Conservation (phyloP, 2,797 vertebrate genomes). For the Pachyuromys duprasi region DNA sequence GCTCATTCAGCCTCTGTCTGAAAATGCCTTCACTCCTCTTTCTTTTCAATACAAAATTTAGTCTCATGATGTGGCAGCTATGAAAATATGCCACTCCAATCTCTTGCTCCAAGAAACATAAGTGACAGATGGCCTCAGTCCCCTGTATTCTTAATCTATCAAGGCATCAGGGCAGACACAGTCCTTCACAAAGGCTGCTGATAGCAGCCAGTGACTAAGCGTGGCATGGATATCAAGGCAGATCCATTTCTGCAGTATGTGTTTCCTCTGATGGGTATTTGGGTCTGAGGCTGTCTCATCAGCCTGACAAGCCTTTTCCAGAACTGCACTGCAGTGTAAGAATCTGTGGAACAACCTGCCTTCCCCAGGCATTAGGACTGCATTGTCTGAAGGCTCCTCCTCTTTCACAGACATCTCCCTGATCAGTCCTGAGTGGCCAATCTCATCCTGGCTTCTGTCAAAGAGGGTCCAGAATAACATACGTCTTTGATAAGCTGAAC, state of each 20-base stretch:
- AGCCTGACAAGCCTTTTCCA: background rate
- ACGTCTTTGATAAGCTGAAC: background rate
- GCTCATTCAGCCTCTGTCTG: slow-evolving; percentile 57
- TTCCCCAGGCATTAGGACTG: background rate
- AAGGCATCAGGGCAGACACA: slow-evolving; percentile 10
- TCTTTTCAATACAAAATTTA: slow-evolving; percentile 65
- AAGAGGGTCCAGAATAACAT: background rate
- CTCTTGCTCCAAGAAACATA: slow-evolving; percentile 51
- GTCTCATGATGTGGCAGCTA: slow-evolving; percentile 26
- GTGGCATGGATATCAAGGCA: background rate
- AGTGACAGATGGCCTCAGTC: slow-evolving; percentile 67
- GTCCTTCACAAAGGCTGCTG: slow-evolving; percentile 44
- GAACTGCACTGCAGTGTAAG: background rate
- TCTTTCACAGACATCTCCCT: background rate
- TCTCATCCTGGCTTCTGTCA: background rate
- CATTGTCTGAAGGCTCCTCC: background rate
- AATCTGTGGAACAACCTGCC: background rate
- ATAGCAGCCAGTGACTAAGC: slow-evolving; percentile 44
- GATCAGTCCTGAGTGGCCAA: background rate
- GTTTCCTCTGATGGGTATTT: slow-evolving; percentile 1
- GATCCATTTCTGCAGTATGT: background rate
- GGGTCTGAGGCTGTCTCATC: background rate
- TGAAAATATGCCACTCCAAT: slow-evolving; percentile 63
- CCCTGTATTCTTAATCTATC: slow-evolving; percentile 24
- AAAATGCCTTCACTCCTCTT: slow-evolving; percentile 58